These are phyloP conservation scores for Acanthopleura granulata DNA, from an alignment of 2,888 invertebrate species.

Conservation along the genomic window DNA sequence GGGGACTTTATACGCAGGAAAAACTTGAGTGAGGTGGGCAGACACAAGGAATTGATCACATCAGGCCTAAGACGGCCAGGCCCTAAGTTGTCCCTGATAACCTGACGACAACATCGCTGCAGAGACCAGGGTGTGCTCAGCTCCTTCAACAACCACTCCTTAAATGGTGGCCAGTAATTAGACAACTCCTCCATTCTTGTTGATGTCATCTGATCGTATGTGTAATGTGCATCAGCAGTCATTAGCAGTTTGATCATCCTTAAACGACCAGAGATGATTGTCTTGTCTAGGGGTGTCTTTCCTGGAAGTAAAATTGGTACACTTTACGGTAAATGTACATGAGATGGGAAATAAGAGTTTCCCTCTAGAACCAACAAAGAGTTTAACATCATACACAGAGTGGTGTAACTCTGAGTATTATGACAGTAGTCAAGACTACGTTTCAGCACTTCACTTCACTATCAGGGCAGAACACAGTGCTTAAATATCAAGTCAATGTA, in stretches of 20 bases:
- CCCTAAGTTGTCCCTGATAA: slow-evolving; percentile 22
- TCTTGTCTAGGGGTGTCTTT: slow-evolving; percentile 33
- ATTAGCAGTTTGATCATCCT: slow-evolving; percentile 35
- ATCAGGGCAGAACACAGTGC: no score
- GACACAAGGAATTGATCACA: neutral
- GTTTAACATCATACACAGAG: no score
- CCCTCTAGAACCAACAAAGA: no score
- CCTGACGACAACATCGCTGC: slow-evolving; percentile 32
- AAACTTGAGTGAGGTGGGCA: slow-evolving; percentile 8
- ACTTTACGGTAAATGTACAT: no score
- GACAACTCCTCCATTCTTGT: slow-evolving; percentile 30
- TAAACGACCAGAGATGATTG: slow-evolving; percentile 33
- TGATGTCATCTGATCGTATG: slow-evolving; percentile 27
- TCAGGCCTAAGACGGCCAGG: neutral
- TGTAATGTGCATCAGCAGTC: slow-evolving; percentile 31
- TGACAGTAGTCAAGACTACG: no score
- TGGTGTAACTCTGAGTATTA: no score
- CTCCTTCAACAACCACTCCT: slow-evolving; percentile 36
- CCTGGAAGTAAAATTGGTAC: slow-evolving; percentile 18
- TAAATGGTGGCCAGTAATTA: slow-evolving; percentile 32
- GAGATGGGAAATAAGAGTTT: no score
- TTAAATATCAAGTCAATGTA: no score
- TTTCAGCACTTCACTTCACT: no score
- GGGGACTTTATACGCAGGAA: neutral
- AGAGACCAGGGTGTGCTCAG: slow-evolving; percentile 34